phyloP scores from a whole-genome alignment of 1,140 invertebrate genomes.

The Bombus ignitus region DNA sequence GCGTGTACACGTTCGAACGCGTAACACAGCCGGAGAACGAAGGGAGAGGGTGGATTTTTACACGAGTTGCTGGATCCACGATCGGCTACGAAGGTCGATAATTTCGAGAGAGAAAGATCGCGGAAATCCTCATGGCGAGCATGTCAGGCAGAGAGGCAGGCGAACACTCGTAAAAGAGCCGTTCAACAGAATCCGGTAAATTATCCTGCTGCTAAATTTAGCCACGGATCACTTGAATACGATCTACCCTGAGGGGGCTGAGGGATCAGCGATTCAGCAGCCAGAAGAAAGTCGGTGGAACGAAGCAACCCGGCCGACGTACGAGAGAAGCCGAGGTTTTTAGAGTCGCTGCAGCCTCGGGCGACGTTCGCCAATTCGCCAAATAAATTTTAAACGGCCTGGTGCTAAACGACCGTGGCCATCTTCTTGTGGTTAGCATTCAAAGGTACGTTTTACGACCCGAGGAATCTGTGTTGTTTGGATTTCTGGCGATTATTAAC shows the following conservation, averaged over 20 bases:
- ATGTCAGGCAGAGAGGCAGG: neutral
- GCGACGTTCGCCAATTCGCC: slow-evolving; percentile 39
- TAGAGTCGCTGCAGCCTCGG: neutral
- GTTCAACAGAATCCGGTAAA: slow-evolving; percentile 43
- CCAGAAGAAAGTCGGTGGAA: neutral
- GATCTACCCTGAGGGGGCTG: slow-evolving; percentile 32
- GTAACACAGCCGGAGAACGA: too few species aligned
- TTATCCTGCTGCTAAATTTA: slow-evolving; percentile 58
- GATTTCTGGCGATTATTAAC: neutral
- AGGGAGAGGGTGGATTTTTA: neutral
- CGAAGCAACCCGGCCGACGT: neutral
- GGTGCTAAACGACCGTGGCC: slow-evolving; percentile 48
- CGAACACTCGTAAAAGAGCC: slow-evolving; percentile 36
- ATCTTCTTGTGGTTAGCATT: neutral
- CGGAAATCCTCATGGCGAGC: slow-evolving; percentile 1
- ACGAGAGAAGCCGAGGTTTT: neutral
- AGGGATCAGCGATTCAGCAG: slow-evolving; percentile 45
- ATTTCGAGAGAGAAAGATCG: slow-evolving; percentile 14
- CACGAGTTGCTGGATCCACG: neutral
- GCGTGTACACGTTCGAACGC: too few species aligned
- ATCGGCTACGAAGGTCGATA: neutral
- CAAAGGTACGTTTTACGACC: neutral
- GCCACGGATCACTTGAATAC: slow-evolving; percentile 18
- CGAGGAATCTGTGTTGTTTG: neutral
- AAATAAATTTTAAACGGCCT: slow-evolving; percentile 56